Conservation (phyloP, 2,797 vertebrate genomes). For the Diplodus puntazzo region DNA sequence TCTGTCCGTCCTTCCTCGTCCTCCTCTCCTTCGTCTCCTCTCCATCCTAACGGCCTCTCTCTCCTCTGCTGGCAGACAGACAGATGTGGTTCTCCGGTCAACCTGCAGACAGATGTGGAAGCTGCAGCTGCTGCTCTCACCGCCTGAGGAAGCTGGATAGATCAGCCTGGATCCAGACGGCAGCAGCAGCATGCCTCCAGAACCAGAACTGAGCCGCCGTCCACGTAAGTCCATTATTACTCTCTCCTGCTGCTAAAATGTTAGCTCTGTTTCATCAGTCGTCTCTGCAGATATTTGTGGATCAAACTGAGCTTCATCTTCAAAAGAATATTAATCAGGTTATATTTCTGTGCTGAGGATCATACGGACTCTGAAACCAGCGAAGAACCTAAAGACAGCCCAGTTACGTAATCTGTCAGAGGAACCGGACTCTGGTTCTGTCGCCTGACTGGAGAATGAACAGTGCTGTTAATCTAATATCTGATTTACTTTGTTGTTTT, state of each 20-base stretch:
- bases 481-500: too few relatives aligned
- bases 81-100: slow-evolving; percentile 41
- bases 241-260: neutral
- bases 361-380: neutral
- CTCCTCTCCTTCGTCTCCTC: neutral
- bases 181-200: slow-evolving; percentile 32
- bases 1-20: neutral
- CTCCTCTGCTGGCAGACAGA: slow-evolving; percentile 25
- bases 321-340: neutral
- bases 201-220: slow-evolving; percentile 16
- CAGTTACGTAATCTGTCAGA: slow-evolving; percentile 13
- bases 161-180: slow-evolving; percentile 16
- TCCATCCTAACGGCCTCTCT: slow-evolving; percentile 5
- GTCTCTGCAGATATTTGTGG: neutral
- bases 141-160: slow-evolving; percentile 21
- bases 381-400: neutral
- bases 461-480: neutral
- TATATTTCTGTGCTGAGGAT: neutral
- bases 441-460: neutral
- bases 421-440: neutral
- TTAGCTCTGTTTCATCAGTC: neutral
- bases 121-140: slow-evolving; percentile 32
- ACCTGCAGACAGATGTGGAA: slow-evolving; percentile 57
- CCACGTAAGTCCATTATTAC: slow-evolving; percentile 32
- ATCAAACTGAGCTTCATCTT: neutral